Evolutionary conservation across 2,113 vertebrate genomes (phyloP).

Genomic region (Thinocorus orbignyianus): DNA sequence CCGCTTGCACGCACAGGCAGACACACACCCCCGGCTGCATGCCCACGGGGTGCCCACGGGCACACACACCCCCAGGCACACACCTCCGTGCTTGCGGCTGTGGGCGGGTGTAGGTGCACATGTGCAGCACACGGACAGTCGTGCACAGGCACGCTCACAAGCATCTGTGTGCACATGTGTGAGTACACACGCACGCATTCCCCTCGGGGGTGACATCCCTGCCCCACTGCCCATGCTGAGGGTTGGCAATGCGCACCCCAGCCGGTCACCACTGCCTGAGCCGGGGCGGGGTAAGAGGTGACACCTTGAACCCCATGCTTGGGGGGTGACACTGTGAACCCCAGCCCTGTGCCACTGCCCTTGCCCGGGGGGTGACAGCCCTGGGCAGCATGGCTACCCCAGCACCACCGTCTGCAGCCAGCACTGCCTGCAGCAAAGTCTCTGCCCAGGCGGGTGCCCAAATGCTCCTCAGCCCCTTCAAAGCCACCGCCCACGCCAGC

Average conservation of each 20-base stretch:
- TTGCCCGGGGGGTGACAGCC: neutral
- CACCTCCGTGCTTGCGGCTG: neutral
- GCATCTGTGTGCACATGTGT: neutral
- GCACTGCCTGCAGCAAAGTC: neutral
- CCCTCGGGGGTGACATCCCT: neutral
- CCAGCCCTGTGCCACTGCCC: accelerated
- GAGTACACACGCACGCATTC: neutral
- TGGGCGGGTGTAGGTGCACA: constrained; percentile 26
- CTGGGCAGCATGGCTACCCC: neutral
- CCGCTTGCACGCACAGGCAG: neutral
- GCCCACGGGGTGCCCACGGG: neutral
- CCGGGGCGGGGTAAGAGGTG: neutral
- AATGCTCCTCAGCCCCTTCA: neutral
- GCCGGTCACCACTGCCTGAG: no score
- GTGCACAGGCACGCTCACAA: neutral
- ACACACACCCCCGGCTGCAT: neutral
- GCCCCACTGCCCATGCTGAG: accelerated
- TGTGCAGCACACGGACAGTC: neutral
- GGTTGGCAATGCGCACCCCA: neutral
- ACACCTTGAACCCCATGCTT: no score
- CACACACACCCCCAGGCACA: neutral
- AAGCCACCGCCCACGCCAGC: neutral
- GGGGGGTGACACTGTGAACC: neutral
- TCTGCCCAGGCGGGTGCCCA: neutral
- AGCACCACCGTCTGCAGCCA: neutral